Percentiles rank a stretch among this genome's conserved stretches.
Evolutionary conservation across 2,797 vertebrate genomes (phyloP).

Genomic region (Dendrocincla tyrannina): DNA sequence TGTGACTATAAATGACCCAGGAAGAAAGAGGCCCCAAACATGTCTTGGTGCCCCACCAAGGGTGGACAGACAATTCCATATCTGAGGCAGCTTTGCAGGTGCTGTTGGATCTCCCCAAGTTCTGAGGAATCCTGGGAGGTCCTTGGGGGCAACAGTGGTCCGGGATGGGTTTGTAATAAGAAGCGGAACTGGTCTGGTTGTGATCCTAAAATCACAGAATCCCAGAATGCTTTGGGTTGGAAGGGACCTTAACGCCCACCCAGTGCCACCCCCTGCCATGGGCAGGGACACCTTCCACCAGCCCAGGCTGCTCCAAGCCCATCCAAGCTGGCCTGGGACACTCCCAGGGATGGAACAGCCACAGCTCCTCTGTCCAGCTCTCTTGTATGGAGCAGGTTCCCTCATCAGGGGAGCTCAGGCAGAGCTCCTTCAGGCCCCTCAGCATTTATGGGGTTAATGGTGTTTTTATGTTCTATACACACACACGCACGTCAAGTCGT

Average conservation of each 20-base stretch:
- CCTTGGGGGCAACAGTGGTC: background rate
- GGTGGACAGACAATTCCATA: background rate
- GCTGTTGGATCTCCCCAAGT: background rate
- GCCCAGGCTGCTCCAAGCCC: background rate
- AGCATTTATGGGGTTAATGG: conserved; percentile 77
- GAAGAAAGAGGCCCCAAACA: background rate
- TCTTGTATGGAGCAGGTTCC: background rate
- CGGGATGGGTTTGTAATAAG: background rate
- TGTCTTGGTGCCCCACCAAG: background rate
- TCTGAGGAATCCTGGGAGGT: background rate
- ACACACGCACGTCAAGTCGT: conserved; percentile 76
- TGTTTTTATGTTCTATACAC: conserved; percentile 66
- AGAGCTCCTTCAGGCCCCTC: background rate
- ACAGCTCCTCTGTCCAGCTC: background rate
- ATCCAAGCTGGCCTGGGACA: accelerated
- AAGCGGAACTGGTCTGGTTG: accelerated
- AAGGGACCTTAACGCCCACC: background rate
- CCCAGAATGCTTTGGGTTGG: background rate
- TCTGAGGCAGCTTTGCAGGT: background rate
- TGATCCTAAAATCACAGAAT: background rate
- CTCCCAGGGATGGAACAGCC: background rate
- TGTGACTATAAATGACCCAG: background rate
- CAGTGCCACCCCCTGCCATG: background rate
- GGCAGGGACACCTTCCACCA: accelerated
- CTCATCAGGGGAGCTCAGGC: background rate